Evolutionary conservation across 2,888 invertebrate genomes (phyloP).

Genomic region (Hecatera dysodea): DNA sequence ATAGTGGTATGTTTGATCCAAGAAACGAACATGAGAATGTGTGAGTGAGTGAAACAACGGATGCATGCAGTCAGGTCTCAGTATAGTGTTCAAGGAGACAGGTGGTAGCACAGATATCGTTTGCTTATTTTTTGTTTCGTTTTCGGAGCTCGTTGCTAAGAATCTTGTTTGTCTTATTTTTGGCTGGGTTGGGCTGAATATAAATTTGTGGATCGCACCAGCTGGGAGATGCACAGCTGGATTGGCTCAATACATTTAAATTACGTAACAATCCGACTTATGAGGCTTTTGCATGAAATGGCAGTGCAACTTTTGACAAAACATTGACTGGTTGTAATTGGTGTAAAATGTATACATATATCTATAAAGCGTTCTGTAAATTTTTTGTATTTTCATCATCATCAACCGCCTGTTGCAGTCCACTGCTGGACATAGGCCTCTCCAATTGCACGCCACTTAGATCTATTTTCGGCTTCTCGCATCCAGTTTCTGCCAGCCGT

Average conservation of each 20-base stretch:
- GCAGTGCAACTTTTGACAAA: not conserved
- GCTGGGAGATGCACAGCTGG: slow-evolving; percentile 25
- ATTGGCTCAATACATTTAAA: slow-evolving; percentile 26
- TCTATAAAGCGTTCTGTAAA: too few species aligned
- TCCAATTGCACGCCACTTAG: too few species aligned
- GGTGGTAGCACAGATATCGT: slow-evolving; percentile 51
- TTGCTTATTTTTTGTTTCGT: slow-evolving; percentile 37
- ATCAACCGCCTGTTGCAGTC: too few species aligned
- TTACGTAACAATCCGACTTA: not conserved
- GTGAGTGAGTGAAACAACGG: not conserved
- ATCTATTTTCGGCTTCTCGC: too few species aligned
- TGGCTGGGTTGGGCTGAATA: slow-evolving; percentile 18
- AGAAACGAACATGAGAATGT: not conserved
- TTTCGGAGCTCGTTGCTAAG: slow-evolving; percentile 31
- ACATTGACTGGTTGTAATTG: not conserved
- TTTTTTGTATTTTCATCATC: not conserved
- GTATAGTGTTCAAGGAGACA: slow-evolving; percentile 18
- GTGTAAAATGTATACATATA: too few species aligned
- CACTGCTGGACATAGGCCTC: too few species aligned
- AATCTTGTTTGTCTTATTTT: slow-evolving; percentile 47
- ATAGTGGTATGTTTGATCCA: not conserved
- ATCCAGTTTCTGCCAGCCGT: too few species aligned
- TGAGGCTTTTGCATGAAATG: not conserved
- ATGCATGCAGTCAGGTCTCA: not conserved
- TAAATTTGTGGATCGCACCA: slow-evolving; percentile 37